These are phyloP conservation scores for Speoplatyrhinus poulsoni DNA, from an alignment of 2,113 vertebrate species.

Conservation along the genomic window DNA sequence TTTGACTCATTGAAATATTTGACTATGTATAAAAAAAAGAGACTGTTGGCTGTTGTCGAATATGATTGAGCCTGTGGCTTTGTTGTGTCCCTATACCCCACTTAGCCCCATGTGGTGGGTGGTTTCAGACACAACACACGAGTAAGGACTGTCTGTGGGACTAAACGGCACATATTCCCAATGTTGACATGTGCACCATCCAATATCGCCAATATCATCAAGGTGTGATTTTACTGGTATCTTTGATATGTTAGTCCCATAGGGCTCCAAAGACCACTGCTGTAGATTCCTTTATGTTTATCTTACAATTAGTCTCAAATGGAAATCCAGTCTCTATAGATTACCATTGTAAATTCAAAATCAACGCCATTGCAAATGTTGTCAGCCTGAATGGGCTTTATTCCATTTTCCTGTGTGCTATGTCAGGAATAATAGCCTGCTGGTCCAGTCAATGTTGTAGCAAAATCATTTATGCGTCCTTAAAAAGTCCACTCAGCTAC, in stretches of 20 bases:
- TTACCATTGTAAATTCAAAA: slow-evolving; percentile 1
- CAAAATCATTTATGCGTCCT: not conserved
- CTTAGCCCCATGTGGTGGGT: slow-evolving; percentile 43
- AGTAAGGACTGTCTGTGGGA: slow-evolving; percentile 61
- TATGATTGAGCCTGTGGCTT: slow-evolving; percentile 19
- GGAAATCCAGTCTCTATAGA: not conserved
- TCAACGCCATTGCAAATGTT: not conserved
- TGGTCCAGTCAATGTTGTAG: not conserved
- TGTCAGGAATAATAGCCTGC: not conserved
- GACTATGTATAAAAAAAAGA: slow-evolving; percentile 27
- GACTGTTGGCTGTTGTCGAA: slow-evolving; percentile 26
- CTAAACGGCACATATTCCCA: slow-evolving; percentile 26
- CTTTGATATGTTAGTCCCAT: slow-evolving; percentile 2
- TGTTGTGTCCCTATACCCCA: slow-evolving; percentile 36
- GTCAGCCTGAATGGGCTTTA: not conserved
- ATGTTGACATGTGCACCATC: slow-evolving; percentile 19
- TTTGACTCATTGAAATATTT: not conserved
- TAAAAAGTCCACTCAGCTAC: not conserved
- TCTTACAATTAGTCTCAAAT: slow-evolving; percentile 4
- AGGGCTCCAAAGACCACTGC: slow-evolving; percentile 14
- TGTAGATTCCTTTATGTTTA: slow-evolving; percentile 7
- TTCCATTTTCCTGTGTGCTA: not conserved
- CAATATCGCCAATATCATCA: not conserved
- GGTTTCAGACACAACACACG: slow-evolving; percentile 67
- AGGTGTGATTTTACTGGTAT: slow-evolving; percentile 10